Base-by-base conservation (phyloP, 2,797 vertebrate genomes). In the Phataginus tricuspis region DNA sequence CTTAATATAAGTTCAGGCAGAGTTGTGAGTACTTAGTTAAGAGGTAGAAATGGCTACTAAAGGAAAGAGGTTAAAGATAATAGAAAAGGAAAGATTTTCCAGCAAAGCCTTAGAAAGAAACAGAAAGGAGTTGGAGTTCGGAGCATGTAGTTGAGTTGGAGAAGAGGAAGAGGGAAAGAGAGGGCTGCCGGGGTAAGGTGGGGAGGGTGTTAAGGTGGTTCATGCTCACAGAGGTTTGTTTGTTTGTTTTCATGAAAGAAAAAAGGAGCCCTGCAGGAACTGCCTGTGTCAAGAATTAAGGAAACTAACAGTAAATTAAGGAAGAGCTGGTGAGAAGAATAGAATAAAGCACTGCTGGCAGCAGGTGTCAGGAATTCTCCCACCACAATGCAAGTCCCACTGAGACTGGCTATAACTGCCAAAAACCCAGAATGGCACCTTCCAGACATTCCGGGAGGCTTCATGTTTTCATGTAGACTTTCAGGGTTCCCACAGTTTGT, bases 241-340 rank as follows among this genome's bases (percentile, higher is more conserved):
- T 37, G 37, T 37, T n/a, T 27, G 55, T 86, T 86, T 92, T 84
- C 96, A 95, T 97, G 95, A 93, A 97, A 91, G 80, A 37, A 5
- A 87, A 96, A 75, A 84, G 5, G 0, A 34, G 49, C 55, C 49
- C 14, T 90, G 42, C 10, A 79, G 49, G 94, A 42, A 57, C 39
- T 91, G 45, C 25, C 23, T 72, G 19, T 74, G 23, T 8, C 12
- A 89, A 93, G 78, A 95, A 89, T 66, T 77, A 42, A 21, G 37
- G 15, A 51, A 92, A 94, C 79, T 55, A 86, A 37, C 13, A 87
- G 34, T 42, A 66, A 61, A 71, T 83, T 75, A 93, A 88, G 59
- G 86, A 78, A 77, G 34, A 80, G 79, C 55, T 95, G 8, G 18
- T 89, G 45, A 97, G 92, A 53, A 89, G 95, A 98, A 95, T 88